phyloP scores from a whole-genome alignment of 1,140 invertebrate species.

The Cepaea nemoralis region DNA sequence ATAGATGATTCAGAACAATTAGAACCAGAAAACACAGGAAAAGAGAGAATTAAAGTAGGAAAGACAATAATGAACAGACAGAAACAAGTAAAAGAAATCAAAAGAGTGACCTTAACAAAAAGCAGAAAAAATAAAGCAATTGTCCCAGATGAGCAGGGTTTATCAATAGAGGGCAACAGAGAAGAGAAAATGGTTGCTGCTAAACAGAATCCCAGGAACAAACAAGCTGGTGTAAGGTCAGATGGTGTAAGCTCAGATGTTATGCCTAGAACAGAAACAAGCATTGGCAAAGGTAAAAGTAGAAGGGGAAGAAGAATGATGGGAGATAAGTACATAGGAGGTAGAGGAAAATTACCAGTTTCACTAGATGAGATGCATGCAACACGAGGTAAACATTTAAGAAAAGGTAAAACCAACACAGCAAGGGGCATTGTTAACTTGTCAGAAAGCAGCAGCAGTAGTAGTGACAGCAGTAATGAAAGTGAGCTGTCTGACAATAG shows the following conservation, averaged over 20 bases:
- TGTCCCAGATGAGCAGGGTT: too few relatives aligned
- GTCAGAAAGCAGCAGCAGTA: constrained; percentile 33
- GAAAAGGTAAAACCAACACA: not conserved
- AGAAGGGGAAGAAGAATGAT: not conserved
- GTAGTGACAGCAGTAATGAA: not conserved
- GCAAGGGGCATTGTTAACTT: constrained; percentile 6
- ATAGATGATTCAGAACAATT: too few relatives aligned
- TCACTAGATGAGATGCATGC: constrained; percentile 2
- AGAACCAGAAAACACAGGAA: too few relatives aligned
- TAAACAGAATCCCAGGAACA: not conserved
- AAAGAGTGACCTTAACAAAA: too few relatives aligned
- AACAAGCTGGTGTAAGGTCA: not conserved
- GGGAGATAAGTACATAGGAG: not conserved
- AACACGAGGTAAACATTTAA: not conserved
- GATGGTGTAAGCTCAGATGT: not conserved
- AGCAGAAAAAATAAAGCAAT: not conserved
- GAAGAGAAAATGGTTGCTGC: not conserved
- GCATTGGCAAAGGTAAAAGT: not conserved
- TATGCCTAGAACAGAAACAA: not conserved
- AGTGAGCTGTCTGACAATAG: not conserved
- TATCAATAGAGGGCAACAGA: too few relatives aligned
- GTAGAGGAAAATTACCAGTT: not conserved
- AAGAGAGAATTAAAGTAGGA: not conserved
- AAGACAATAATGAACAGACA: not conserved
- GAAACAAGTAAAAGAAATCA: constrained; percentile 31